Evolutionary conservation across 2,888 invertebrate species (phyloP).

Genomic region (Melipona beecheii): DNA sequence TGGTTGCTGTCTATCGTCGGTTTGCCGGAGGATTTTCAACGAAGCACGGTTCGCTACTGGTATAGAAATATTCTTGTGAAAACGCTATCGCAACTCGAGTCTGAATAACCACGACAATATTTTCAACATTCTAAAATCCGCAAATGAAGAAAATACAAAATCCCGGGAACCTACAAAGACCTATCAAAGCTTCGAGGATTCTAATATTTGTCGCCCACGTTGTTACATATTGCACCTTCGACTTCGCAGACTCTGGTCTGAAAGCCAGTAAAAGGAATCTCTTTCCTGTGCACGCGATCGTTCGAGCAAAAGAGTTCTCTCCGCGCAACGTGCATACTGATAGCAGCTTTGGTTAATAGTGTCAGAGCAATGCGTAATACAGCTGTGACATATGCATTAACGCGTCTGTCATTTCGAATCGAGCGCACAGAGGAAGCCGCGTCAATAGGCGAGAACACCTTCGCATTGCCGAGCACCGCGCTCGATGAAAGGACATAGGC

Average conservation of each 20-base stretch:
- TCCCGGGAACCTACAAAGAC: background rate
- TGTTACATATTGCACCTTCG: background rate
- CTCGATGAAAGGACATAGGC: slow-evolving; percentile 57
- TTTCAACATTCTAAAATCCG: background rate
- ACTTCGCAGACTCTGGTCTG: background rate
- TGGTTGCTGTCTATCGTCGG: background rate
- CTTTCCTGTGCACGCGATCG: background rate
- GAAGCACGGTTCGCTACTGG: background rate
- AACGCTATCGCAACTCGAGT: background rate
- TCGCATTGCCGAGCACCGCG: slow-evolving; percentile 14
- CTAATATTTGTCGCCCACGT: background rate
- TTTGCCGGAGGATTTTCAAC: background rate
- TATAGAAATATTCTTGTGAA: background rate
- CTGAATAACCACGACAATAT: background rate
- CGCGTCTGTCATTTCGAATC: slow-evolving; percentile 45
- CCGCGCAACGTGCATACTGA: slow-evolving; percentile 1
- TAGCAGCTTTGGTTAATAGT: slow-evolving; percentile 38
- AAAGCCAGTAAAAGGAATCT: background rate
- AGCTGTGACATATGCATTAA: slow-evolving; percentile 43
- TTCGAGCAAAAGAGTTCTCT: background rate
- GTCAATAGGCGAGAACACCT: slow-evolving; percentile 36
- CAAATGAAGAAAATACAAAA: background rate
- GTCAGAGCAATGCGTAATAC: slow-evolving; percentile 3
- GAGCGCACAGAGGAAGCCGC: slow-evolving; percentile 6
- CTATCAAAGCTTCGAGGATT: background rate